phyloP scores from a whole-genome alignment of 2,888 invertebrate genomes.

The Macrosiphum euphorbiae region DNA sequence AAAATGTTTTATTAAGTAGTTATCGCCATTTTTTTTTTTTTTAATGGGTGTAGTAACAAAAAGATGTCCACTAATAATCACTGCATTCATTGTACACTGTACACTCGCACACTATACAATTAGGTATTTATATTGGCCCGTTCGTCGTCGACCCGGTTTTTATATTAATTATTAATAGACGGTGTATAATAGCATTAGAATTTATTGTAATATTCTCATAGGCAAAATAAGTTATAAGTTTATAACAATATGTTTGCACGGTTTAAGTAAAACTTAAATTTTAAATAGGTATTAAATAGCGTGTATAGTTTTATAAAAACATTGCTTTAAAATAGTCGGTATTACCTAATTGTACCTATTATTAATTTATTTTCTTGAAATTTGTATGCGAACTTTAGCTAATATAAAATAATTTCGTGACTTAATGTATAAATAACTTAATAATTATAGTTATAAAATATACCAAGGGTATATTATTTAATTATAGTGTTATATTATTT shows the following conservation, averaged over 20 bases:
- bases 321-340: not conserved
- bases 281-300: not conserved
- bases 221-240: not conserved
- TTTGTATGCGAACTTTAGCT: not conserved
- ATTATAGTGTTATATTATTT: not conserved
- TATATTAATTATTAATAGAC: not conserved
- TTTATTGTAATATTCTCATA: not conserved
- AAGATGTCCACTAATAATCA: not conserved
- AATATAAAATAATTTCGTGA: not conserved
- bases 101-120: not conserved
- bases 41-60: not conserved
- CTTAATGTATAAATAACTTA: not conserved
- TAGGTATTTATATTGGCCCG: not conserved
- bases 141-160: not conserved
- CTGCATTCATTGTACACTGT: not conserved
- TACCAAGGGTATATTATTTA: not conserved
- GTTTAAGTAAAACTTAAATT: not conserved
- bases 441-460: not conserved
- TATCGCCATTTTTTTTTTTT: not conserved
- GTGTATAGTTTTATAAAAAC: not conserved
- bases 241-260: not conserved
- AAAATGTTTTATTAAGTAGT: not conserved
- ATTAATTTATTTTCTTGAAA: not conserved
- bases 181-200: not conserved
- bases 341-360: not conserved